These are phyloP conservation scores for Siderastrea siderea DNA, from an alignment of 92 coral and sea anemone species.

Conservation along the genomic window DNA sequence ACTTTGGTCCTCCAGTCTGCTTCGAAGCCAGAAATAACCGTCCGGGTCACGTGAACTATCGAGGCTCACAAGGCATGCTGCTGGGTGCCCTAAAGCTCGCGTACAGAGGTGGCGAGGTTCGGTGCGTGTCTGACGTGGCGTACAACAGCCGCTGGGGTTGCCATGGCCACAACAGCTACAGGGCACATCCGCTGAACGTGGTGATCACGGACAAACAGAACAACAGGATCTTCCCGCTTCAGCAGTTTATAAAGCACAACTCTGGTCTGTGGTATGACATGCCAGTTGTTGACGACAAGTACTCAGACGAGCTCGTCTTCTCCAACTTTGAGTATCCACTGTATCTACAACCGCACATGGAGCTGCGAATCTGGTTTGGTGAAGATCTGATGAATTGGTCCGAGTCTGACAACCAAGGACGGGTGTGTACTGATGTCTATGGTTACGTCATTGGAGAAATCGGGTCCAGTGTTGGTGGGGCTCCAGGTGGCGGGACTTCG, in stretches of 20 bases:
- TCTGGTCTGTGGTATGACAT: constrained; percentile 73
- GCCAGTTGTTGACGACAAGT: constrained; percentile 53
- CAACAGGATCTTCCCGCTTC: constrained; percentile 70
- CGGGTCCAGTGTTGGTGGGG: constrained; percentile 1
- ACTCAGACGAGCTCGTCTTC: constrained; percentile 79
- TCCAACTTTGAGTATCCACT: constrained; percentile 73
- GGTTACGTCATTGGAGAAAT: constrained; percentile 24
- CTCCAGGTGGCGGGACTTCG: constrained; percentile 28
- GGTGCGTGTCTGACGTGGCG: constrained; percentile 72
- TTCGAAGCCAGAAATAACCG: constrained; percentile 74
- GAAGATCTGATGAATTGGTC: constrained; percentile 71
- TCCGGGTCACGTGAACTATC: constrained; percentile 61
- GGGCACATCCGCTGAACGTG: constrained; percentile 67
- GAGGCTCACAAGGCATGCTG: constrained; percentile 49
- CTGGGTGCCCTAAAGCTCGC: constrained; percentile 80
- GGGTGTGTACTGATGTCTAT: constrained; percentile 70
- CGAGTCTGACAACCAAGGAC: constrained; percentile 66
- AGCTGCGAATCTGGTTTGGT: constrained; percentile 82
- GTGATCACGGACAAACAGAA: constrained; percentile 66
- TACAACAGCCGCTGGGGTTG: constrained; percentile 88
- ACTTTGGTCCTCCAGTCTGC: constrained; percentile 60
- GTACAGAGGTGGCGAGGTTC: constrained; percentile 51
- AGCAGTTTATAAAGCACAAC: constrained; percentile 59
- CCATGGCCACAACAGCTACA: constrained; percentile 38
- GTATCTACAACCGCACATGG: constrained; percentile 60